Conservation (phyloP, 23 tunicate genomes). For the Ascidia mentula region DNA sequence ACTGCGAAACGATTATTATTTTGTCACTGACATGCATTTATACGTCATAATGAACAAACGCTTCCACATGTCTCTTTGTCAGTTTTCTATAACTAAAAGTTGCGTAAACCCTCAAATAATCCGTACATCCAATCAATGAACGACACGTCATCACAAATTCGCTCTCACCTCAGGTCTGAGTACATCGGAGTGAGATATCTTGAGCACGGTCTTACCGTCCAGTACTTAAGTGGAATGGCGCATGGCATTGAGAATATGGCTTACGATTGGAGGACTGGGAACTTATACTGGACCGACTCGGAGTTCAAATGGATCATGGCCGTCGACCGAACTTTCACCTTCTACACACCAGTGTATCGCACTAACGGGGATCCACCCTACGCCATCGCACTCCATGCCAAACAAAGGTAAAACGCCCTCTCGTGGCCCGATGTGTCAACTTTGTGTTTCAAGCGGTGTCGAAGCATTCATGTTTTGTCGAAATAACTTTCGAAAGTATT, state of each 20-base stretch:
- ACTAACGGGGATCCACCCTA: slow-evolving; percentile 41
- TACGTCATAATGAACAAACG: too few species aligned
- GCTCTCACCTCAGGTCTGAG: slow-evolving; percentile 51
- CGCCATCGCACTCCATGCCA: slow-evolving; percentile 77
- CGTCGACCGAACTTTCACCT: slow-evolving; percentile 44
- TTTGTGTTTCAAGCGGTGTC: neutral
- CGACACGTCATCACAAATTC: too few species aligned
- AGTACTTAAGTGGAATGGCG: slow-evolving; percentile 45
- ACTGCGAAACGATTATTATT: too few species aligned
- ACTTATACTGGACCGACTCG: slow-evolving; percentile 67
- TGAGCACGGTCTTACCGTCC: slow-evolving; percentile 12
- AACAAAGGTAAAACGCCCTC: slow-evolving; percentile 41
- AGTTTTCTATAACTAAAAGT: too few species aligned
- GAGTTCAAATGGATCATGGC: slow-evolving; percentile 57
- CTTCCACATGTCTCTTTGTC: too few species aligned
- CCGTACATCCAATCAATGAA: too few species aligned
- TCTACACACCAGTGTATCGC: slow-evolving; percentile 78
- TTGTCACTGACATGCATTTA: too few species aligned
- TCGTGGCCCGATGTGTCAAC: neutral
- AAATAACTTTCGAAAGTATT: too few species aligned
- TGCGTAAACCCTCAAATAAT: too few species aligned
- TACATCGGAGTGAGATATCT: slow-evolving; percentile 45
- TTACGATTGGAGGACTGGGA: slow-evolving; percentile 44
- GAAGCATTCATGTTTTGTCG: too few species aligned
- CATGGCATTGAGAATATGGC: slow-evolving; percentile 61